Percentiles rank a stretch among this genome's conserved stretches.
Conservation (phyloP, 2,113 vertebrate genomes). For the Cyanoliseus patagonus region DNA sequence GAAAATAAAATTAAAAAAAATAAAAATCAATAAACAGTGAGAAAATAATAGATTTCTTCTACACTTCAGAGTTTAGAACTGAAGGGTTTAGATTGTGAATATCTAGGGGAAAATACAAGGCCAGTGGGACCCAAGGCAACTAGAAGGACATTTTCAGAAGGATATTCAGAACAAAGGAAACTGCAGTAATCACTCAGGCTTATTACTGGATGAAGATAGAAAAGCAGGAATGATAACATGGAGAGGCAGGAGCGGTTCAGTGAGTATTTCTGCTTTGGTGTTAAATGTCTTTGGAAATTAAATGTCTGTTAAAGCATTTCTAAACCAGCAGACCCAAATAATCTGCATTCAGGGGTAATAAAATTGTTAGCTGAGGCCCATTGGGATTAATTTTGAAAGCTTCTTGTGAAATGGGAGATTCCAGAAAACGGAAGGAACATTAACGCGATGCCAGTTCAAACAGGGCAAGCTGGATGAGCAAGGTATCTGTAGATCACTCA, state of each 20-base stretch:
- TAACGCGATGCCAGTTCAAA: slow-evolving; percentile 9
- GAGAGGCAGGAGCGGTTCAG: neutral
- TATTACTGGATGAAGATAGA: neutral
- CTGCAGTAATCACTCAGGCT: neutral
- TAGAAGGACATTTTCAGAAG: neutral
- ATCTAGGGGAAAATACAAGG: neutral
- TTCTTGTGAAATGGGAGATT: neutral
- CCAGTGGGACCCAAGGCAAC: neutral
- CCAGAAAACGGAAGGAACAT: neutral
- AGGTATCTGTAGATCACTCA: slow-evolving; percentile 24
- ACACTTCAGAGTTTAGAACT: neutral
- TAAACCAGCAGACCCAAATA: neutral
- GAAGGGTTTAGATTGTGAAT: neutral
- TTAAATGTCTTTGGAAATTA: neutral
- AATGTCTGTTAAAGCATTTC: neutral
- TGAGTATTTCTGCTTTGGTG: neutral
- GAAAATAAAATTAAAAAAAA: neutral
- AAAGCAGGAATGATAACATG: neutral
- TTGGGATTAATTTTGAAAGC: neutral
- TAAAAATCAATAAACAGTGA: neutral
- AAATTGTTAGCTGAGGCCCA: neutral
- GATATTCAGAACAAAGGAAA: neutral
- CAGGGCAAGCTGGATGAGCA: slow-evolving; percentile 49
- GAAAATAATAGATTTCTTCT: neutral
- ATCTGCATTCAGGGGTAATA: neutral